A percentile compares a stretch with the other conserved stretches of the same genome.
These are phyloP conservation scores for Plebejus argus DNA, from an alignment of 2,888 invertebrate species.

Conservation along the genomic window DNA sequence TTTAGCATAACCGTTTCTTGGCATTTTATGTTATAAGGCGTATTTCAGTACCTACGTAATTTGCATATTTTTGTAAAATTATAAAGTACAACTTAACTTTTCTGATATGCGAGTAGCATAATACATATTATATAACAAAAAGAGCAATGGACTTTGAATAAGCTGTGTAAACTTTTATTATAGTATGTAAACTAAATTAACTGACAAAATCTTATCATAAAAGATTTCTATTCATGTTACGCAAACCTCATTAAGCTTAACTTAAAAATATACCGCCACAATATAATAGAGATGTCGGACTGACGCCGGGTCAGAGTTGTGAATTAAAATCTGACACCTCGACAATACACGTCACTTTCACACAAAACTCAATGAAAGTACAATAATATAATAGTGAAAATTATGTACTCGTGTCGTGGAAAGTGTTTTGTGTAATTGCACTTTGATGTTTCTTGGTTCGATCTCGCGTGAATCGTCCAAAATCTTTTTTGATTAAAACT, in stretches of 20 bases:
- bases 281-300: constrained; percentile 61
- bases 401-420: constrained; percentile 6
- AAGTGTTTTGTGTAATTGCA: not conserved
- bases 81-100: too few species aligned
- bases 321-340: constrained; percentile 57
- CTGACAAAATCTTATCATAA: not conserved
- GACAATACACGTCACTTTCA: constrained; percentile 60
- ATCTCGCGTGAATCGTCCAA: not conserved
- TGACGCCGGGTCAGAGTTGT: constrained; percentile 59
- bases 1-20: not conserved
- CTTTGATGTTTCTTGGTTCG: not conserved
- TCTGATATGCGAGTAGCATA: too few species aligned
- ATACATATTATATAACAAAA: too few species aligned
- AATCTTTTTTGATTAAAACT: not conserved
- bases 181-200: not conserved
- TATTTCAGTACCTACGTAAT: too few species aligned
- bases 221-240: constrained; percentile 21
- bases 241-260: constrained; percentile 22
- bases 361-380: constrained; percentile 37
- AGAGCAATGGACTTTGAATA: too few species aligned
- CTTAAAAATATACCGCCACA: constrained; percentile 37
- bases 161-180: not conserved
- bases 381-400: not conserved
- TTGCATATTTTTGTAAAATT: too few species aligned
- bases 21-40: too few species aligned